phyloP scores from a whole-genome alignment of 2,797 vertebrate species.

The Echiichthys vipera region DNA sequence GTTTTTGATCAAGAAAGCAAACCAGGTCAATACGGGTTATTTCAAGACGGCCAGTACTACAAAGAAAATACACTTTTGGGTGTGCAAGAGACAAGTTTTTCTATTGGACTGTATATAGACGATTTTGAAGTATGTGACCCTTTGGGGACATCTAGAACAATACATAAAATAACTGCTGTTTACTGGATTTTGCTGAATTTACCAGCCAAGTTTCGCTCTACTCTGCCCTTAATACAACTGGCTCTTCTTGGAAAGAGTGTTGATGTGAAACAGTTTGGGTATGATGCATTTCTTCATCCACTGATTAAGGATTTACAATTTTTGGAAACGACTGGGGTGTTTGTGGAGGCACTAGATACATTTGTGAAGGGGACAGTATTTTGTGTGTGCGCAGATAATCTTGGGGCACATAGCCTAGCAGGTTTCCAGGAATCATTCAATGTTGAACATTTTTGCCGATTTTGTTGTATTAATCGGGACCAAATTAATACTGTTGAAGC shows the following conservation, averaged over 20 bases:
- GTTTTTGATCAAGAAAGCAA: too few species aligned
- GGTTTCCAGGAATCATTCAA: neutral
- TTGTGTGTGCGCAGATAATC: too few species aligned
- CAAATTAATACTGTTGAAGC: neutral
- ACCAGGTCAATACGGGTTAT: too few species aligned
- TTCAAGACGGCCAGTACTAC: too few species aligned
- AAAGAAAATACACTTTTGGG: slow-evolving; percentile 1
- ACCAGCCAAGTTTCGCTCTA: slow-evolving; percentile 7
- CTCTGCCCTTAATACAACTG: slow-evolving; percentile 12
- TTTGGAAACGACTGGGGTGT: too few species aligned
- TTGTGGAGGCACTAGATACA: too few species aligned
- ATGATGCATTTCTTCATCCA: slow-evolving; percentile 14
- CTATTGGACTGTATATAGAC: slow-evolving; percentile 5
- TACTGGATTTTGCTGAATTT: slow-evolving; percentile 27
- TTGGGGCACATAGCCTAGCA: too few species aligned
- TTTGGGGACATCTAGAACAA: slow-evolving; percentile 17
- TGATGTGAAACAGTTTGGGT: slow-evolving; percentile 22
- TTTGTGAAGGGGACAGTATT: too few species aligned
- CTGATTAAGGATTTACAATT: slow-evolving; percentile 16
- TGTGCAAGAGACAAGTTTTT: slow-evolving; percentile 6
- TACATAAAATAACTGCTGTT: slow-evolving; percentile 5
- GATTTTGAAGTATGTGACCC: too few species aligned
- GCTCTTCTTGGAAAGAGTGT: slow-evolving; percentile 27
- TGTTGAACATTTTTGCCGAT: too few species aligned
- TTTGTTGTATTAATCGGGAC: neutral